Base-by-base conservation (phyloP, 2,113 vertebrate species). In the Carassius carassius region DNA sequence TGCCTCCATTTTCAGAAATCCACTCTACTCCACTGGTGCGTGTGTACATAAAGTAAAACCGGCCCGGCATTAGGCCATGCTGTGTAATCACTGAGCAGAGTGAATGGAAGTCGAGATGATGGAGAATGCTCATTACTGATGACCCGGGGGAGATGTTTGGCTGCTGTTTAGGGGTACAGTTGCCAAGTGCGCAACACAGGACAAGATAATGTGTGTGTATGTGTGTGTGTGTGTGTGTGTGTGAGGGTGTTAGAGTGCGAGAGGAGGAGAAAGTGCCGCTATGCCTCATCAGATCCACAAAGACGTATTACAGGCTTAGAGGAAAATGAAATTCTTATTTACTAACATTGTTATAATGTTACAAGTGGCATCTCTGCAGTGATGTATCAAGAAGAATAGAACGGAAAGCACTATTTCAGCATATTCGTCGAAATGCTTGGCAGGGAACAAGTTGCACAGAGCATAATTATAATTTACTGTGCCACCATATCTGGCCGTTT, bases 101-200 rank as follows among this genome's bases (percentile, higher is more conserved):
- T 80, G 83, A 83, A 83, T 51, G 41, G 69, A 84, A 80, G 84
- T 49, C 84, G 84, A 84, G 85, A 63, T 91, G 85, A 92, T 90
- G 89, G 88, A 91, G 91, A 84, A 89, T 65, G 49, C 82, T 91
- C 89, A 91, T 94, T 93, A 91, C 88, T 84, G 84, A 56, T 84
- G 86, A 93, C 92, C 93, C 91, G 84, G 89, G 92, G 91, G 92
- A 92, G 90, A 89, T 86, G 76, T 91, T 90, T 92, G 85, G 84
- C 87, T 92, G 85, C 82, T 72, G 70, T 87, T 80, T 86, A 63
- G 79, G 78, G 49, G 16, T 90, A 88, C 56, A 89, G 85, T 85
- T 91, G 88, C 86, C 88, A 90, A 84, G 78, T 91, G 89, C 85
- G 83, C 86, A 91, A 56, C 85, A 86, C 81, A 84, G 88, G 44